Evolutionary conservation across 1,140 invertebrate genomes (phyloP), one percentile per base, ranked within the genome.

Genomic region (Drosophila triauraria): DNA sequence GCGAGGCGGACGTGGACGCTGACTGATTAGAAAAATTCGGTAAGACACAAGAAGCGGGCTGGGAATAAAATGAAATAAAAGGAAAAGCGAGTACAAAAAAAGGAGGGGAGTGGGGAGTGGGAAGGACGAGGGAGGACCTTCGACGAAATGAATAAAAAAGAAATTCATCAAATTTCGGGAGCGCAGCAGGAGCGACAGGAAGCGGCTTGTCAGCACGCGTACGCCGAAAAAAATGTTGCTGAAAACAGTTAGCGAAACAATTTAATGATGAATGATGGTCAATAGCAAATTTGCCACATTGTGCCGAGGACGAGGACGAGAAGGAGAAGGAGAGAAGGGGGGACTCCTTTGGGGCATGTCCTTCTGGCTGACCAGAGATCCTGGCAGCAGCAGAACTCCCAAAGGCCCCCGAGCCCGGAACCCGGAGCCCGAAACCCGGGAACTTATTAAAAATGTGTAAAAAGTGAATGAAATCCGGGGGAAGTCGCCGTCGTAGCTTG

Each of bases 241-340:
- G 80, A 87, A 88, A 86, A 87, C 80, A 87, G 80, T 87, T 87
- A 88, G 84, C 80, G 84, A 87, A 87, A 87, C 84, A 87, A 87
- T 87, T 87, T 87, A 87, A 87, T 87, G 84, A 87, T 87, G 84
- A 87, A 87, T 87, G 84, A 87, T 87, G 84, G 84, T 87, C 84
- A 87, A 87, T 83, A 53, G 61, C 60, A 48, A 82, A 86, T 82
- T 69, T 72, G 70, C 51, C 62, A 57, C 48, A 56, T 62, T 56
- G 63, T 57, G 35, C 38, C n/a, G 17, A 32, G 27, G 35, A 43
- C 30, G 23, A 25, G 27, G 35, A 5, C 5, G 27, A 30, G 27
- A 6, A 30, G 5, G 27, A 30, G 65, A 43, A 57, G 53, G 38
- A 54, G 64, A 40, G 62, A 58, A 4, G 13, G 35, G 46, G 54